Evolutionary conservation across 2,113 vertebrate genomes (phyloP).

Genomic region (Oreochromis tanganicae): DNA sequence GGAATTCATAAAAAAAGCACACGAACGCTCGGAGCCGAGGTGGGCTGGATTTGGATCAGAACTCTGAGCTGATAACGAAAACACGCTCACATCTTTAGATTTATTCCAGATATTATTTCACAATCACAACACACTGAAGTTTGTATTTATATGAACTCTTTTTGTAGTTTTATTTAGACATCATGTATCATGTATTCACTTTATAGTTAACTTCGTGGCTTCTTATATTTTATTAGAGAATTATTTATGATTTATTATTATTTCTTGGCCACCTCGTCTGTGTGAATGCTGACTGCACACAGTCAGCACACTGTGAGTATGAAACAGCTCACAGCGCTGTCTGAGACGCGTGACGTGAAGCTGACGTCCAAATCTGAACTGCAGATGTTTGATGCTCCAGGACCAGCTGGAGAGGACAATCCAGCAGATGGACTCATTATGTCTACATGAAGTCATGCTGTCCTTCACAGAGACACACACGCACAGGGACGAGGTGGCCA

Average conservation of each 20-base stretch:
- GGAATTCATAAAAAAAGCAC: neutral
- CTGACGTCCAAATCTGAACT: too few species aligned
- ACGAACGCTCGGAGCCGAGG: neutral
- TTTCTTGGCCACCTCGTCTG: neutral
- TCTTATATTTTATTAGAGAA: fast-evolving
- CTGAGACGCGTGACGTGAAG: too few species aligned
- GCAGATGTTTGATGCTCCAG: too few species aligned
- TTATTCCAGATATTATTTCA: neutral
- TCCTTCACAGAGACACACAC: too few species aligned
- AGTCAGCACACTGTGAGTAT: too few species aligned
- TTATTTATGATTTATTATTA: neutral
- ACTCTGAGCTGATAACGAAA: neutral
- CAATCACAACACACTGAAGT: neutral
- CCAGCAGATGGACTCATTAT: too few species aligned
- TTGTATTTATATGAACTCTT: neutral
- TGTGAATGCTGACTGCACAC: too few species aligned
- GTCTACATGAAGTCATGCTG: too few species aligned
- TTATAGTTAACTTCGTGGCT: neutral
- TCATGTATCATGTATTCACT: neutral
- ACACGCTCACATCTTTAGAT: neutral
- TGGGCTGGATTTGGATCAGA: neutral
- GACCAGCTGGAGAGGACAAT: too few species aligned
- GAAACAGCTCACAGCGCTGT: too few species aligned
- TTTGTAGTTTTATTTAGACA: neutral
- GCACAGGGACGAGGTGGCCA: too few species aligned